Base-by-base conservation (phyloP, 2,888 invertebrate genomes). In the Idaea aversata region DNA sequence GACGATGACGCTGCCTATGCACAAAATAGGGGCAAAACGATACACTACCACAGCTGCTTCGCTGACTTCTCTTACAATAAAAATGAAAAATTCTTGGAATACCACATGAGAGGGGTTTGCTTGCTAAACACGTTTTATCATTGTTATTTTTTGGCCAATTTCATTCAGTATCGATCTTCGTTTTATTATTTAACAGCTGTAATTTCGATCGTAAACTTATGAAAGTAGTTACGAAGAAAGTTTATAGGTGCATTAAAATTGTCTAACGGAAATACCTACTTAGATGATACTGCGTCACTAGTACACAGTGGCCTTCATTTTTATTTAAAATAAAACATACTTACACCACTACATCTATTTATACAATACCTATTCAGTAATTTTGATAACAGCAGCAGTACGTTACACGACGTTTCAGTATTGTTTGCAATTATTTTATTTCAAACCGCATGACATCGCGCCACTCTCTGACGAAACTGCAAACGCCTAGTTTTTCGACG, bases 1-100 rank as follows among this genome's bases (percentile, higher is more conserved):
- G 78, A 75, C 74, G 74, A 77, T 76, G 78, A 75, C 75, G 80
- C 77, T 72, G 71, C 64, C 79, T 81, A 81, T 76, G 79, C 80
- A 79, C 77, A 75, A 71, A 74, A 76, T 73, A 73, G 72, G 66
- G 74, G 70, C 73, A 69, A 63, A 65, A 72, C 57, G 5, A n/a
- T n/a, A 58, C 59, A 59, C 25, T 25, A 59, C 34, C 16, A 70
- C 65, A 63, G 64, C 66, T 59, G 59, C 34, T 59, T 13, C 59
- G 63, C 62, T 57, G 15, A 62, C 62, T 25, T 16, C 57, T 62
- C 16, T 47, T 62, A n/a, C 25, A 47, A 25, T 59, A 25, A 34
- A 25, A 59, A 59, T 16, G 15, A 58, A 57, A 58, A 58, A 16
- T 15, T 15, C 59, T 59, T 6, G 13, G 34, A 25, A 16, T 59